Conservation (phyloP, 2,888 invertebrate species). For the Pristionchus entomophagus region DNA sequence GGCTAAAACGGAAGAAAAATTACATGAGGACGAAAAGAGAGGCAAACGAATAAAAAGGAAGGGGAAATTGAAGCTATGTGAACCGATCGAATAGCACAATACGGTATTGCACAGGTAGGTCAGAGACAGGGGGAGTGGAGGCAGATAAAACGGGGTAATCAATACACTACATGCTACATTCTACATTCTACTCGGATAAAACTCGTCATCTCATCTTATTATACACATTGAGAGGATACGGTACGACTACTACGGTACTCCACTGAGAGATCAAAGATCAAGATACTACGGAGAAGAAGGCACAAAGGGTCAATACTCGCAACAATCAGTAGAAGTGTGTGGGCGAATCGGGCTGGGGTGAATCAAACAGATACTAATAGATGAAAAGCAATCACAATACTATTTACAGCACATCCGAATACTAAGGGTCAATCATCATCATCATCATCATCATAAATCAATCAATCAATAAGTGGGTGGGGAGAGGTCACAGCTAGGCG, state of each 20-base stretch:
- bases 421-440: not conserved
- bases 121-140: not conserved
- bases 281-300: not conserved
- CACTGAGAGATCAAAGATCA: not conserved
- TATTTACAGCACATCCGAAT: slow-evolving; percentile 6
- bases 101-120: slow-evolving; percentile 23
- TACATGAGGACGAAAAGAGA: not conserved
- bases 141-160: not conserved
- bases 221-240: no score
- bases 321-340: not conserved
- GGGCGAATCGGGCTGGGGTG: slow-evolving; percentile 30
- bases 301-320: not conserved
- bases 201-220: not conserved
- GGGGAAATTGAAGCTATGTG: not conserved
- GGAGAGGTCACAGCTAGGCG: not conserved
- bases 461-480: not conserved
- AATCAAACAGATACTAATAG: not conserved
- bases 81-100: slow-evolving; percentile 24
- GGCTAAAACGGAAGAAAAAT: not conserved
- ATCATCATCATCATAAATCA: not conserved
- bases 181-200: not conserved
- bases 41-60: not conserved
- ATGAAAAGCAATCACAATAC: not conserved
- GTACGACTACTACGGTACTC: not conserved
- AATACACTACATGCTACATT: not conserved